Percentiles rank a stretch among this genome's conserved stretches.
Conservation (phyloP, 1,140 invertebrate genomes). For the Danaus plexippus region DNA sequence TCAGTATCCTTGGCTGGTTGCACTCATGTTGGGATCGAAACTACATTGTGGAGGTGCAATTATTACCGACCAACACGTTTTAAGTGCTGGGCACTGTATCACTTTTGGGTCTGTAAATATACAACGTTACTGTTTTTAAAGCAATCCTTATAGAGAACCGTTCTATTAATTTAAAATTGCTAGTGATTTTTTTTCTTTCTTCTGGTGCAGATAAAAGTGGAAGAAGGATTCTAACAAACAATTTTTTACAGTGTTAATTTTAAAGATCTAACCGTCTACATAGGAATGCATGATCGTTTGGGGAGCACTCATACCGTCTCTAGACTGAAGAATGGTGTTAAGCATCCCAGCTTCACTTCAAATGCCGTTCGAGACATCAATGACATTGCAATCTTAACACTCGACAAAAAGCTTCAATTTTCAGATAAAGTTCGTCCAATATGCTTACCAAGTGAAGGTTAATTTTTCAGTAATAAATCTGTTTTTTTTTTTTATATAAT, state of each 20-base stretch:
- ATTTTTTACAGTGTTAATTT: conserved; percentile 44
- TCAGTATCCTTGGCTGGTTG: conserved; percentile 77
- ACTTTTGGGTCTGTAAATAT: conserved; percentile 49
- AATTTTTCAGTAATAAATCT: conserved; percentile 22
- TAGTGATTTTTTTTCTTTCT: no score
- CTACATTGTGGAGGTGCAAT: conserved; percentile 78
- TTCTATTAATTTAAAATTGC: no score
- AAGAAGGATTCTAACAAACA: no score
- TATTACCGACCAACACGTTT: conserved; percentile 74
- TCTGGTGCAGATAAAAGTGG: background rate
- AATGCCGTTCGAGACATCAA: conserved; percentile 62
- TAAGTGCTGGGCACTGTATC: conserved; percentile 78
- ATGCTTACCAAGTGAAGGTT: conserved; percentile 68
- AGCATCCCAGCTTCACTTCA: conserved; percentile 57
- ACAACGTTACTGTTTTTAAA: conserved; percentile 1
- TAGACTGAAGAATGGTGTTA: conserved; percentile 37
- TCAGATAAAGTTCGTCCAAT: conserved; percentile 68
- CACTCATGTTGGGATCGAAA: conserved; percentile 69
- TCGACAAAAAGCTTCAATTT: conserved; percentile 51
- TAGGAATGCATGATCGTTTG: conserved; percentile 61
- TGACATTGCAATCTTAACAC: conserved; percentile 71
- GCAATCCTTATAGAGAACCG: background rate
- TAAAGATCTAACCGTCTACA: conserved; percentile 41
- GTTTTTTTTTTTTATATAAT: conserved; percentile 4
- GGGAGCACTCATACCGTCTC: conserved; percentile 28